Evolutionary conservation across 1,140 invertebrate genomes (phyloP), one percentile per base, ranked within the genome.

Genomic region (Neodiprion lecontei): DNA sequence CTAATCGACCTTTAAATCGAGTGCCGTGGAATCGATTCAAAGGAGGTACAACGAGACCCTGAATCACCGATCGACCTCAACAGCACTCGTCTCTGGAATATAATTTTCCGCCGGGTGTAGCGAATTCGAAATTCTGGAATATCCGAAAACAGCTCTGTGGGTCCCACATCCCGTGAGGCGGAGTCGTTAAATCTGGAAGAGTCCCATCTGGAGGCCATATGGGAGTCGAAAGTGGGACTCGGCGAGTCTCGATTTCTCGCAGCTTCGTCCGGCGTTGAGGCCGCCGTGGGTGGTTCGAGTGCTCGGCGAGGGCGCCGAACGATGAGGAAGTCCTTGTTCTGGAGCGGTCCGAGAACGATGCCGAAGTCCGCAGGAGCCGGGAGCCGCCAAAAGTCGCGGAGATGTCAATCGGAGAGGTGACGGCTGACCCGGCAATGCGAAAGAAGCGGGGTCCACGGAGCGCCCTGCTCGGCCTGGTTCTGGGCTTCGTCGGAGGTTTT

Each of bases 381-480:
- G 11, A 21, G 11, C 67, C 14, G 21, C 4, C 21, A 23, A 21
- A 69, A 21, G 7, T 12, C 67, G 67, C 11, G 67, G 40, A 21
- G 72, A 72, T 68, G 65, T 70, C 77, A 81, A 79, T 82, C 77
- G 78, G 77, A 74, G 75, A 79, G 80, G 82, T 82, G 82, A 83
- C 80, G 79, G 78, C 82, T 81, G 75, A 82, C 40, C 70, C 75
- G 83, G 83, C 83, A 78, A 88, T 89, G 87, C 86, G 87, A 80
- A 88, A 87, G 81, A 82, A 84, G 83, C 86, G 88, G 76, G 87
- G 87, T 79, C 78, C 87, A 72, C 81, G 81, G 74, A 88, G 87
- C 81, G 87, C 84, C 84, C 81, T 87, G 78, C 78, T 88, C 74
- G 88, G 88, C 85, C 84, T 89, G 49, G 80, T 83, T 8, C 75